Evolutionary conservation across 1,140 invertebrate genomes (phyloP).

Genomic region (Drosophila parabipectinata): DNA sequence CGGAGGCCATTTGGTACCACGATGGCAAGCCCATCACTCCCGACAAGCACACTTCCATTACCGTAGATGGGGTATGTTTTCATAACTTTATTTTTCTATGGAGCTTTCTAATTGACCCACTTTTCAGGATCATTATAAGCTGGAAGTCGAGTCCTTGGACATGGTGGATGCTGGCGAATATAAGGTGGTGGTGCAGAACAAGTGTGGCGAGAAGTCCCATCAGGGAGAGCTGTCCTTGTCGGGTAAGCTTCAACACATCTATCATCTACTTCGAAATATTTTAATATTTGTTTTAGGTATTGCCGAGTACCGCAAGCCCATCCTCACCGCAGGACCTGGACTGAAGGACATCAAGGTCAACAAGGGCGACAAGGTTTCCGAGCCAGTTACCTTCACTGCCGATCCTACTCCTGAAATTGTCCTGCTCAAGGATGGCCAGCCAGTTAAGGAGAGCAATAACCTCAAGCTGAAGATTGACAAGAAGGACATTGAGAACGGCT

Average conservation of each 20-base stretch:
- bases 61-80: conserved; percentile 86
- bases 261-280: background rate
- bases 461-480: conserved; percentile 85
- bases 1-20: conserved; percentile 91
- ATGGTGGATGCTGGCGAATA: conserved; percentile 91
- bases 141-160: conserved; percentile 88
- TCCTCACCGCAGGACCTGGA: conserved; percentile 86
- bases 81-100: background rate
- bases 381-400: conserved; percentile 91
- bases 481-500: conserved; percentile 89
- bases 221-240: conserved; percentile 89
- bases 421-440: conserved; percentile 85
- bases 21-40: conserved; percentile 88
- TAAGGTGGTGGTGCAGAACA: conserved; percentile 90
- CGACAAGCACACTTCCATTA: conserved; percentile 87
- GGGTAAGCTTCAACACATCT: conserved; percentile 83
- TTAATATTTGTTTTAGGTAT: conserved; percentile 85
- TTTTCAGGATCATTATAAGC: conserved; percentile 87
- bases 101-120: background rate
- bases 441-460: conserved; percentile 81
- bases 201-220: conserved; percentile 89
- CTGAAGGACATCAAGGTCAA: conserved; percentile 86
- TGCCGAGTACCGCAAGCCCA: conserved; percentile 90
- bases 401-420: conserved; percentile 89
- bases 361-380: conserved; percentile 89